These are phyloP conservation scores for Chaetorhynchus papuensis DNA, from an alignment of 2,113 vertebrate species.

Conservation along the genomic window DNA sequence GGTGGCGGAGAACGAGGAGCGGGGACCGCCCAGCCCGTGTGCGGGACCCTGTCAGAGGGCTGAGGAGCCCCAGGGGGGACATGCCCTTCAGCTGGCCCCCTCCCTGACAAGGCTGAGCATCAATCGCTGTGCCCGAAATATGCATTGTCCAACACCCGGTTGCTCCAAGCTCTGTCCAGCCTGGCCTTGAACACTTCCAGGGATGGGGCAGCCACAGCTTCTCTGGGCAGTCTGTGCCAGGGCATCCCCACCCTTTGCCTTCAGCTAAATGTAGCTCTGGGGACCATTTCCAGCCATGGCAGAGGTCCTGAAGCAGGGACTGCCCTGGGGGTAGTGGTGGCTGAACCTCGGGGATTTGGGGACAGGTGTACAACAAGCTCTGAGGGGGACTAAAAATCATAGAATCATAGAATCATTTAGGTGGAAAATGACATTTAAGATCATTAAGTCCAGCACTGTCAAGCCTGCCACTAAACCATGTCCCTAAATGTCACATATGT, in stretches of 20 bases:
- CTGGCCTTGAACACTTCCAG: background rate
- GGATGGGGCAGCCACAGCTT: background rate
- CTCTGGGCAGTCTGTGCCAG: background rate
- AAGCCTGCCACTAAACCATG: background rate
- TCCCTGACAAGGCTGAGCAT: too few relatives aligned
- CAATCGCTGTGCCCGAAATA: too few relatives aligned
- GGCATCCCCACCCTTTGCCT: background rate
- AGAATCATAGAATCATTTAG: background rate
- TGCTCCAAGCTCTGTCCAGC: background rate
- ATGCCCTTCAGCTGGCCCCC: accelerated
- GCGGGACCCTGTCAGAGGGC: background rate
- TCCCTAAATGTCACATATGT: background rate
- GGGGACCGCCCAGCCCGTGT: accelerated
- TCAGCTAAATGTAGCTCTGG: background rate
- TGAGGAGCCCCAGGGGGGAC: background rate
- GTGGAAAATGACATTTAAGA: background rate
- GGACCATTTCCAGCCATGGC: background rate
- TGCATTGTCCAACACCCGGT: accelerated
- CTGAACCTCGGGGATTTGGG: background rate
- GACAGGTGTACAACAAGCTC: background rate
- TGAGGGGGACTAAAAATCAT: background rate
- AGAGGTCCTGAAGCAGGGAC: too few relatives aligned
- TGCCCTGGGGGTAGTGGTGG: background rate
- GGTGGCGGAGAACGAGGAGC: background rate
- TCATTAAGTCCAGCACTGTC: background rate